Conservation (phyloP, 2,888 invertebrate genomes). For the Rhaphigaster nebulosa region DNA sequence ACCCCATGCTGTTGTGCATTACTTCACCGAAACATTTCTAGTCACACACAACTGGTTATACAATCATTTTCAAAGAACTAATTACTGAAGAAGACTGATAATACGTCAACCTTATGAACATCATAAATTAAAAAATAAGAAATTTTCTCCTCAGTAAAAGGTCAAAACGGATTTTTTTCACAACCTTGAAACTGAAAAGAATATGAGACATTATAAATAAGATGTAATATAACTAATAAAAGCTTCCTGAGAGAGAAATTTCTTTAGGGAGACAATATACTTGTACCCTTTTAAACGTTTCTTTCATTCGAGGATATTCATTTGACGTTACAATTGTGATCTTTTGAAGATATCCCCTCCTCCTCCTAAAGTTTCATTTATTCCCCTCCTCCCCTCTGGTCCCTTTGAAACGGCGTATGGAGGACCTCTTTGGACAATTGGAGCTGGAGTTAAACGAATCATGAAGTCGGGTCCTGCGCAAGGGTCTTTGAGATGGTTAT, state of each 20-base stretch:
- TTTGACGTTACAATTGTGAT: constrained; percentile 34
- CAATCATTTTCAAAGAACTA: no score
- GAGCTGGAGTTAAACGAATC: constrained; percentile 18
- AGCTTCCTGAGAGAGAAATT: background rate
- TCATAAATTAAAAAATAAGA: no score
- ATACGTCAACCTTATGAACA: no score
- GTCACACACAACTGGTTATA: no score
- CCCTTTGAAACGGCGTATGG: background rate
- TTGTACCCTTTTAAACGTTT: background rate
- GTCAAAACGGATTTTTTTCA: background rate
- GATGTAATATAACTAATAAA: constrained; percentile 4
- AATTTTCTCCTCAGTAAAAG: background rate
- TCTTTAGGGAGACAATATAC: background rate
- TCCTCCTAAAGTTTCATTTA: constrained; percentile 9
- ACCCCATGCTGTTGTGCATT: no score
- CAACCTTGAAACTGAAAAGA: background rate
- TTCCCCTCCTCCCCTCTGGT: background rate
- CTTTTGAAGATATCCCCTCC: background rate
- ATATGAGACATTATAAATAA: background rate
- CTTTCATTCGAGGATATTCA: constrained; percentile 24
- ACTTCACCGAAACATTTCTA: no score
- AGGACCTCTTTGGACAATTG: constrained; percentile 33
- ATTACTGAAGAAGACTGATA: no score
- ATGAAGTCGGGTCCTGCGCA: background rate
- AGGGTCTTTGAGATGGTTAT: constrained; percentile 14